These are phyloP conservation scores for Gymnosoma rotundatum DNA, from an alignment of 2,888 invertebrate species.

Conservation along the genomic window DNA sequence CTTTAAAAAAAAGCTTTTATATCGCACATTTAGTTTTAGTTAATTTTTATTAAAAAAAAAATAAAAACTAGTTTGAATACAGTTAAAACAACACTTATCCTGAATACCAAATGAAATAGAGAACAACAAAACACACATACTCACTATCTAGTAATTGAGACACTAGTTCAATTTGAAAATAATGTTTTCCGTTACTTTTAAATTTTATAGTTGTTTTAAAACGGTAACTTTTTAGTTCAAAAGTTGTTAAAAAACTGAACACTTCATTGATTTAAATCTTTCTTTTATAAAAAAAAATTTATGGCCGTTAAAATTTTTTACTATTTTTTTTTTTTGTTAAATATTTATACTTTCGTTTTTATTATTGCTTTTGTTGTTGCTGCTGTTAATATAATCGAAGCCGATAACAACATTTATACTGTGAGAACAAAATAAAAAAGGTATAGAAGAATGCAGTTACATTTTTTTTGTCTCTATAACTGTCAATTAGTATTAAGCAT, in stretches of 20 bases:
- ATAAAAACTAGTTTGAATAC: too few species aligned
- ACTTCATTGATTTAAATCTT: conserved; percentile 31
- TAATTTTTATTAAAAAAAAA: too few species aligned
- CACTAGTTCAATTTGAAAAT: background rate
- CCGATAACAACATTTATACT: conserved; percentile 48
- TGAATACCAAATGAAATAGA: too few species aligned
- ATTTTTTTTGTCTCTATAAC: background rate
- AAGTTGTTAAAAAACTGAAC: conserved; percentile 47
- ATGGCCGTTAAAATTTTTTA: conserved; percentile 6
- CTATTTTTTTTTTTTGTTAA: conserved; percentile 24
- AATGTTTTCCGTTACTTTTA: conserved; percentile 14
- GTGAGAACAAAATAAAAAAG: background rate
- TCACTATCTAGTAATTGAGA: background rate
- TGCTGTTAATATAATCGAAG: conserved; percentile 33
- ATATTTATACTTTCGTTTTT: background rate
- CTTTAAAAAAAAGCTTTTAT: too few species aligned
- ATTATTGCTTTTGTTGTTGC: conserved; percentile 13
- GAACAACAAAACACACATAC: background rate
- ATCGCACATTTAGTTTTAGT: too few species aligned
- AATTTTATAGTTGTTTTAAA: background rate
- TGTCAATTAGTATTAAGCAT: background rate
- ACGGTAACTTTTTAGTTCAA: conserved; percentile 39
- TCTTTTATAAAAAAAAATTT: conserved; percentile 43
- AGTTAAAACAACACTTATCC: too few species aligned
- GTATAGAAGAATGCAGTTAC: conserved; percentile 21